Percentiles rank a stretch among this genome's conserved stretches.
Conservation (phyloP, 2,888 invertebrate species). For the Eremobia ochroleuca region DNA sequence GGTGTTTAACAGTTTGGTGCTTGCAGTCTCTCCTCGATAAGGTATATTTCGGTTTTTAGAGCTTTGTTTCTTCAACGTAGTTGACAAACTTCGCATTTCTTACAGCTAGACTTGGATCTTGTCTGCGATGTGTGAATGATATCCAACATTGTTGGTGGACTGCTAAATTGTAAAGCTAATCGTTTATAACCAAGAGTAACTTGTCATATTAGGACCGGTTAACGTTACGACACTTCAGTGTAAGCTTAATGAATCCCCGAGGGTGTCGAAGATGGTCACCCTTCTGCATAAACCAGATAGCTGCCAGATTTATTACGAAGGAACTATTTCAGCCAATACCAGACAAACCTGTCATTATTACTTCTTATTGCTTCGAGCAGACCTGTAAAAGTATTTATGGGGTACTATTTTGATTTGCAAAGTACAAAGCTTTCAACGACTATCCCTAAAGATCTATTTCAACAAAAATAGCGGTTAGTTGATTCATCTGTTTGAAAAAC, state of each 20-base stretch:
- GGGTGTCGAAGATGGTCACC: background rate
- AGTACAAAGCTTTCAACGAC: background rate
- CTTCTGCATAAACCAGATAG: slow-evolving; percentile 4
- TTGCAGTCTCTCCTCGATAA: background rate
- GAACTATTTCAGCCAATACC: slow-evolving; percentile 5
- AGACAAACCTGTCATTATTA: background rate
- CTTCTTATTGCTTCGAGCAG: background rate
- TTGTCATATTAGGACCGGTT: slow-evolving; percentile 14
- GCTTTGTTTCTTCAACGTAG: background rate
- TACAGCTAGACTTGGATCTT: background rate
- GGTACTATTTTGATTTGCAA: background rate
- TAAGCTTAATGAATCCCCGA: slow-evolving; percentile 7
- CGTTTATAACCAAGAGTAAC: slow-evolving; percentile 5
- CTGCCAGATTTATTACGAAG: background rate
- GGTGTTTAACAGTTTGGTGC: background rate
- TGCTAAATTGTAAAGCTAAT: slow-evolving; percentile 19
- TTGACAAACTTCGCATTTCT: background rate
- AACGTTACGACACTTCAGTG: slow-evolving; percentile 25
- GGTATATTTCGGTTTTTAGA: background rate
- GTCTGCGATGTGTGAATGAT: background rate
- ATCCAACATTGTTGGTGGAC: background rate
- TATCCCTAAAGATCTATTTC: background rate
- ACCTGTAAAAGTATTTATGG: background rate
- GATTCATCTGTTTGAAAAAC: background rate
- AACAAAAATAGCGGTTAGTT: background rate